Evolutionary conservation across 2,113 vertebrate species (phyloP), one percentile per base, ranked within the genome.

Genomic region (Rhinoptilus africanus): DNA sequence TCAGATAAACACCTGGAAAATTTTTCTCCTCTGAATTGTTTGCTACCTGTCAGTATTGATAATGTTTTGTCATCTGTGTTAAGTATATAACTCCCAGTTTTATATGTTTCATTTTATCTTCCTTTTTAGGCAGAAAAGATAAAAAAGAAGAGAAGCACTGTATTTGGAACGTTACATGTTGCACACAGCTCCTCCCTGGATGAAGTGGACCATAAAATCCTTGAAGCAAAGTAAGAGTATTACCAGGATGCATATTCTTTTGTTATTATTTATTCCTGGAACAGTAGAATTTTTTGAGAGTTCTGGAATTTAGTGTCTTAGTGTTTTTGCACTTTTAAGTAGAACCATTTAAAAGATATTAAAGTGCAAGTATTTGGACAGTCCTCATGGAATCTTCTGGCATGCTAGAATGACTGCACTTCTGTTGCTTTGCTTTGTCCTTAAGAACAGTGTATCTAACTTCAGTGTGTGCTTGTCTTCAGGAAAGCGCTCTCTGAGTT

Each of bases 131-230:
- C 99, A 94, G 99, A 99, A 98, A 99, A 99, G 97, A 99, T 99
- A 67, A 99, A 99, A 95, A 99, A 99, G 98, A 99, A 99, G 97
- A 98, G 99, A 97, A 98, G 98, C 79, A 99, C 99, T 35, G 99
- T 99, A 30, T 99, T 99, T 94, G 99, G 99, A 68, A 99, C 99
- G 27, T 98, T 99, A 74, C 99, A 99, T 14, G 99, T 99, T 32
- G 99, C 99, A 88, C 99, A 99, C 96, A 99, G 99, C 92, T 99
- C 99, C 20, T 99, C 99, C 6, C 97, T 99, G 60, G 99, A 99
- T 94, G 99, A 99, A 97, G 99, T 99, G 95, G 99, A 99, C 97
- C 99, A 99, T 98, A 99, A 99, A 98, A 99, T 99, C 97, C 99
- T 99, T 90, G 99, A 99, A 97, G 99, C 99, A 96, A 99, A 99